Base-by-base conservation (phyloP, 2,888 invertebrate species). In the Sylvicola fuscatus region DNA sequence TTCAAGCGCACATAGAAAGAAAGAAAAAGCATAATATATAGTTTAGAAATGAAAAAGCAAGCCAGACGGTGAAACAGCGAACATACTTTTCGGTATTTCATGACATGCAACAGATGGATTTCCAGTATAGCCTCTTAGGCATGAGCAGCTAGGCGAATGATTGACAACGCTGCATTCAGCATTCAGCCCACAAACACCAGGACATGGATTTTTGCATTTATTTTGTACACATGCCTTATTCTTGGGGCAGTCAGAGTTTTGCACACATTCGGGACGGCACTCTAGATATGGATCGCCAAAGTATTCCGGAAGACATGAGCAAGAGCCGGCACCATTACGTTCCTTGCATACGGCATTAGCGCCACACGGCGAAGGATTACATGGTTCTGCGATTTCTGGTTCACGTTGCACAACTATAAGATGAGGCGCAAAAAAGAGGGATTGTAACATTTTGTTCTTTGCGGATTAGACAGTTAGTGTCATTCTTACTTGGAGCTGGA, bases 281-380 rank as follows among this genome's bases (percentile, higher is more conserved):
- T 81, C 79, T 2, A 74, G 71, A 49, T 84, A 83, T 1, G 89
- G 87, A 60, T 89, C 84, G 27, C 89, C 89, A 45, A 73, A 76
- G 54, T 83, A 86, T 50, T 80, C 81, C 10, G 77, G 70, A 37
- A 78, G 56, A 51, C 89, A 89, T 11, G 71, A 67, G 50, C 89
- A 89, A 13, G 84, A 77, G 34, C 83, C 86, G 13, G 80, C 83
- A 26, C 76, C 77, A 52, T 79, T 78, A 45, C 74, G 68, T 56
- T 81, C 83, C 50, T 74, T 80, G 50, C 89, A 90, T 38, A 79
- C 49, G 10, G 89, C 73, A 54, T 87, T 87, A 10, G 79, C 73
- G 21, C 87, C 87, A 51, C 87, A 87, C 3, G 86, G 86, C 26
- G 80, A 81, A 27, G 82, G 83, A 53, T 78, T 76, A 52, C 87